phyloP scores from a whole-genome alignment of 1,140 invertebrate genomes.

The Drosophila littoralis region DNA sequence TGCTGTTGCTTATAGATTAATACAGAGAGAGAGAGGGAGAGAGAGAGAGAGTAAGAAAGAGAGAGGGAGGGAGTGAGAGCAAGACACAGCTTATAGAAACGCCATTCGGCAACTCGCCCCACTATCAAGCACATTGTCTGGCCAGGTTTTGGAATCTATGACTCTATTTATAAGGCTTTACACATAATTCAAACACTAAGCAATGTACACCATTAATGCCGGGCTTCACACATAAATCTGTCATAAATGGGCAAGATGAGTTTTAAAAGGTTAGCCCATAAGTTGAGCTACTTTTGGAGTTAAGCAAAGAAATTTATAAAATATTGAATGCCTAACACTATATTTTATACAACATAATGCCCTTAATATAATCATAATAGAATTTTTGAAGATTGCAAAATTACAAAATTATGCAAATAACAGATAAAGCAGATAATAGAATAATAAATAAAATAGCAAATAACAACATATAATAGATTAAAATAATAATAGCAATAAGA shows the following conservation, averaged over 20 bases:
- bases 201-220: conserved; percentile 6
- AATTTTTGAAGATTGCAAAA: no score
- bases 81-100: conserved; percentile 43
- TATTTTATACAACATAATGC: no score
- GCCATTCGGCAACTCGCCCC: conserved; percentile 21
- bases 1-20: conserved; percentile 15
- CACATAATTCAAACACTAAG: conserved; percentile 20
- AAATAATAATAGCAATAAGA: no score
- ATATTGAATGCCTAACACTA: no score
- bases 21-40: conserved; percentile 10
- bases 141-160: background rate
- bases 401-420: no score
- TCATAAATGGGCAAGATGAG: conserved; percentile 22
- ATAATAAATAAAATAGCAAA: no score
- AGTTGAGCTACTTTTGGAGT: background rate
- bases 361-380: no score
- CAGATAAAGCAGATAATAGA: no score
- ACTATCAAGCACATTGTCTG: conserved; percentile 23
- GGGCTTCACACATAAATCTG: conserved; percentile 3
- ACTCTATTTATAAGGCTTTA: conserved; percentile 40
- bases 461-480: no score
- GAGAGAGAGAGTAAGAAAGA: background rate
- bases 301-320: background rate
- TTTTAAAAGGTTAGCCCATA: conserved; percentile 1
- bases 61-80: background rate